Conservation (phyloP, 1,140 invertebrate species). For the Papilio aristodemus region DNA sequence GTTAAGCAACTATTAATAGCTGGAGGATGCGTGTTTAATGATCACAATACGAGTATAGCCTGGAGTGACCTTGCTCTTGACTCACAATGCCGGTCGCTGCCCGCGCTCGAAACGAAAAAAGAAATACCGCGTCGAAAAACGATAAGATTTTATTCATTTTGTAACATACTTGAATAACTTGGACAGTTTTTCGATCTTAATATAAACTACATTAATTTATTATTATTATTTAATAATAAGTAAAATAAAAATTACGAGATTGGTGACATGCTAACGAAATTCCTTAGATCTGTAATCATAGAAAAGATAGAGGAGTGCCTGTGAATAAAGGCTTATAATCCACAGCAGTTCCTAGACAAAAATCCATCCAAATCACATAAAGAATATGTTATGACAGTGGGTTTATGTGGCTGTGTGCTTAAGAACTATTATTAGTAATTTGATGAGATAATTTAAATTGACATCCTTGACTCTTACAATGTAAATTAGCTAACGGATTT, state of each 20-base stretch:
- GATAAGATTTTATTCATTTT: conserved; percentile 18
- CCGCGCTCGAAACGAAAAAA: conserved; percentile 20
- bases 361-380: too few relatives aligned
- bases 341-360: too few relatives aligned
- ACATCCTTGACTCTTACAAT: conserved; percentile 3
- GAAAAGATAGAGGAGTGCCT: too few relatives aligned
- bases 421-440: too few relatives aligned
- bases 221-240: background rate
- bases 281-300: too few relatives aligned
- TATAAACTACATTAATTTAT: background rate
- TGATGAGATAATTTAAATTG: conserved; percentile 4
- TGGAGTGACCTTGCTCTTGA: conserved; percentile 28
- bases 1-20: conserved; percentile 32
- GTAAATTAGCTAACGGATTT: background rate
- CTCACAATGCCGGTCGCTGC: conserved; percentile 32
- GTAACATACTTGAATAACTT: background rate
- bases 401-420: too few relatives aligned
- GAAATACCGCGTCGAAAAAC: background rate
- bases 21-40: conserved; percentile 27
- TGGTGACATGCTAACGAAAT: too few relatives aligned
- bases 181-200: background rate
- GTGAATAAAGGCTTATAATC: too few relatives aligned
- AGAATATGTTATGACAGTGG: too few relatives aligned
- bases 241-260: background rate
- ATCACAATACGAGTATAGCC: conserved; percentile 7